Evolutionary conservation across 2,888 invertebrate genomes (phyloP).

Genomic region (Clitarchus hookeri): DNA sequence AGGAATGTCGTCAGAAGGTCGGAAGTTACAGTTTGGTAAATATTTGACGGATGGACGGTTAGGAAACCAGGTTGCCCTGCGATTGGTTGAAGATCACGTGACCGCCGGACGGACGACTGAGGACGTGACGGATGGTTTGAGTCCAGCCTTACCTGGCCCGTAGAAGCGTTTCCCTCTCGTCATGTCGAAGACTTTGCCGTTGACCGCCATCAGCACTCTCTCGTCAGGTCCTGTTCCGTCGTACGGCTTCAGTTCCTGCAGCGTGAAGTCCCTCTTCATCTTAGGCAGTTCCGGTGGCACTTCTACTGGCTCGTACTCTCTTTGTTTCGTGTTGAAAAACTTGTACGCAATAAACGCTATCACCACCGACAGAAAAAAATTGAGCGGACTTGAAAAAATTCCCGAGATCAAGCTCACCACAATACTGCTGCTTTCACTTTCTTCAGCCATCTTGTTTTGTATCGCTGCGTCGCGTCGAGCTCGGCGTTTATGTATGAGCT

Average conservation of each 20-base stretch:
- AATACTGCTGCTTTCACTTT: slow-evolving; percentile 27
- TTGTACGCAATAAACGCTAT: slow-evolving; percentile 76
- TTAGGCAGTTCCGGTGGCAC: slow-evolving; percentile 72
- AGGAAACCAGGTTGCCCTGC: too few species aligned
- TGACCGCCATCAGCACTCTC: slow-evolving; percentile 88
- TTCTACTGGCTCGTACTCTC: slow-evolving; percentile 50
- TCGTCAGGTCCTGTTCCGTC: slow-evolving; percentile 88
- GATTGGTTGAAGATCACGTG: too few species aligned
- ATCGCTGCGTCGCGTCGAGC: background rate
- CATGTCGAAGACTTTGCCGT: slow-evolving; percentile 94
- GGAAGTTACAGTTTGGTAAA: too few species aligned
- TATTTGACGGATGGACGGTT: too few species aligned
- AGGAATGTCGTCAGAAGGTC: too few species aligned
- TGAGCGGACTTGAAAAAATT: slow-evolving; percentile 72
- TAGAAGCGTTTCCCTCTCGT: slow-evolving; percentile 90
- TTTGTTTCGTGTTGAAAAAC: slow-evolving; percentile 62
- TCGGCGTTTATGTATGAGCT: background rate
- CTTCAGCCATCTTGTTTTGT: slow-evolving; percentile 37
- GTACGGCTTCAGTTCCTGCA: slow-evolving; percentile 82
- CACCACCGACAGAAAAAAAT: slow-evolving; percentile 68
- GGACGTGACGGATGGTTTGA: too few species aligned
- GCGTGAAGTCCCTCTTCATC: slow-evolving; percentile 84
- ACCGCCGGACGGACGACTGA: too few species aligned
- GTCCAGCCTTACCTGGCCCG: slow-evolving; percentile 75
- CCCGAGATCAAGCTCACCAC: slow-evolving; percentile 59